A percentile compares a stretch with the other conserved stretches of the same genome.
Conservation (phyloP, 2,797 vertebrate species). For the Macroramphosus scolopax region DNA sequence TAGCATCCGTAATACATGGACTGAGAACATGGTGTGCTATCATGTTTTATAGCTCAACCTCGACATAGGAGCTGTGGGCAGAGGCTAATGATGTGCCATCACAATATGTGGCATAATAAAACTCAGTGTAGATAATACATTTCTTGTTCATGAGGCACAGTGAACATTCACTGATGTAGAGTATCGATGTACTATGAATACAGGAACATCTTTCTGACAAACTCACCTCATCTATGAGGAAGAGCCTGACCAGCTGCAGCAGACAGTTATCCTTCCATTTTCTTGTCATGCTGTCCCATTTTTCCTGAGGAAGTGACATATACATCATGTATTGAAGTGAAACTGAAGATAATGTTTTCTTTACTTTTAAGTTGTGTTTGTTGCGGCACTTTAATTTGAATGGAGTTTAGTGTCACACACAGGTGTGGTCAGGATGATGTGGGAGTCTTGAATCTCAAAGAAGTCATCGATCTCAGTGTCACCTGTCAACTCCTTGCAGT, state of each 20-base stretch:
- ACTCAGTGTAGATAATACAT: slow-evolving; percentile 1
- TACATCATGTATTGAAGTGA: background rate
- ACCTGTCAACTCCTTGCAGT: slow-evolving; percentile 94
- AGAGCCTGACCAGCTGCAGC: slow-evolving; percentile 89
- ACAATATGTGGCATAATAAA: slow-evolving; percentile 10
- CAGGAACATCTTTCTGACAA: slow-evolving; percentile 5
- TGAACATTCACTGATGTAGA: background rate
- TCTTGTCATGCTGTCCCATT: slow-evolving; percentile 98
- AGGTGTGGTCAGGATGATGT: slow-evolving; percentile 96
- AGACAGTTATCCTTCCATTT: slow-evolving; percentile 94
- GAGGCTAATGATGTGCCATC: slow-evolving; percentile 7
- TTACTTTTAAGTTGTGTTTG: background rate
- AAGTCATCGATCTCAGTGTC: slow-evolving; percentile 95
- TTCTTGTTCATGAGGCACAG: background rate
- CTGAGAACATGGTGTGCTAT: slow-evolving; percentile 11
- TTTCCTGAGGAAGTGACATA: slow-evolving; percentile 81
- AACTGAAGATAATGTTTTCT: background rate
- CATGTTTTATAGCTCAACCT: slow-evolving; percentile 9
- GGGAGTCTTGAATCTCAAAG: slow-evolving; percentile 94
- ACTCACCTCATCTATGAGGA: slow-evolving; percentile 88
- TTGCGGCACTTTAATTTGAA: background rate
- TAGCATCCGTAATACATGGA: background rate
- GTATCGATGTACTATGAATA: slow-evolving; percentile 1
- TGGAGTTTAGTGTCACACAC: slow-evolving; percentile 76
- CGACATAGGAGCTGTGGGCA: slow-evolving; percentile 12